phyloP scores from a whole-genome alignment of 92 coral and sea anemone genomes.

The Epizoanthus ramosus region DNA sequence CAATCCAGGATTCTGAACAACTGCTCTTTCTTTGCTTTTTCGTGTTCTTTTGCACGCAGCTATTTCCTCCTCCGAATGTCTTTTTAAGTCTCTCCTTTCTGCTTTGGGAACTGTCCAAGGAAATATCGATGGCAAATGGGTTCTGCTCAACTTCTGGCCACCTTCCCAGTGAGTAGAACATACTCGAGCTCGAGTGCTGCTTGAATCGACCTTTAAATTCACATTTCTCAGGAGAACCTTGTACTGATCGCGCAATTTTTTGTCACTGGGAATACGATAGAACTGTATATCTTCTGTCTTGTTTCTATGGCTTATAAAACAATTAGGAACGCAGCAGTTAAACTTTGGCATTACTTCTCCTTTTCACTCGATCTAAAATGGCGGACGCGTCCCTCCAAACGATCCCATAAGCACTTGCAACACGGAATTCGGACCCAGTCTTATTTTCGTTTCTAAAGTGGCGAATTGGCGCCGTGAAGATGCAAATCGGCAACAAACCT shows the following conservation, averaged over 20 bases:
- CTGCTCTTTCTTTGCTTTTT: no score
- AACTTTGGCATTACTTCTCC: neutral
- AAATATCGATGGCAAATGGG: constrained; percentile 30
- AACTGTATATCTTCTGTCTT: neutral
- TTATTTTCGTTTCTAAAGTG: no score
- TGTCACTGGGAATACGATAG: constrained; percentile 10
- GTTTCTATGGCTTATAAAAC: neutral
- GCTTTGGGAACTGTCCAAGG: constrained; percentile 8
- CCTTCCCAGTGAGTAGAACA: constrained; percentile 38
- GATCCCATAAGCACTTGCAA: no score
- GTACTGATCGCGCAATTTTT: constrained; percentile 14
- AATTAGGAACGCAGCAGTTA: constrained; percentile 1
- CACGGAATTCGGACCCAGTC: no score
- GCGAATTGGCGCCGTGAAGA: no score
- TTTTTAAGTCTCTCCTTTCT: neutral
- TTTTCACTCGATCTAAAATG: no score
- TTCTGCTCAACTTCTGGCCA: constrained; percentile 35
- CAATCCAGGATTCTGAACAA: no score
- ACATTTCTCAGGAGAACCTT: neutral
- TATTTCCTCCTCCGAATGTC: neutral
- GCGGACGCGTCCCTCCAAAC: no score
- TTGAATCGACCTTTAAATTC: constrained; percentile 12
- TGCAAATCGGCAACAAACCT: no score
- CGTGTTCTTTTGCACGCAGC: no score
- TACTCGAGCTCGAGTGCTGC: constrained; percentile 5